phyloP scores from a whole-genome alignment of 2,797 vertebrate species.

The Helicolenus hilgendorfi region DNA sequence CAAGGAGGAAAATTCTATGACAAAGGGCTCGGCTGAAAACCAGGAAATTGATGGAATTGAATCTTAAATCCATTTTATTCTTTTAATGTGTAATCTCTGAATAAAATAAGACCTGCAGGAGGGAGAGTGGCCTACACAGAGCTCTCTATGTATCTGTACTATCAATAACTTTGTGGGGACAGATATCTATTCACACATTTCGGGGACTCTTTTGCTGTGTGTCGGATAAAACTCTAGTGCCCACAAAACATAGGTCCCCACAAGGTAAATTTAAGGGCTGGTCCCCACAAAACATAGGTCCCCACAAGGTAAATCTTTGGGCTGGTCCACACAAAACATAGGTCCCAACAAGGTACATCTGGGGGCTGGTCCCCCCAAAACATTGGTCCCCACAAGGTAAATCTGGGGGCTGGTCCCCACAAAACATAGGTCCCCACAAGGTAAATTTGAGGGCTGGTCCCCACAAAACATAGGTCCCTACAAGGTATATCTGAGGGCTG shows the following conservation, averaged over 20 bases:
- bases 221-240: background rate
- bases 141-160: background rate
- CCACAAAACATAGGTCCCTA: too few relatives aligned
- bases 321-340: background rate
- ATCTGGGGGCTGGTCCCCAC: background rate
- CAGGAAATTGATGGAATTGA: conserved; percentile 27
- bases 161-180: background rate
- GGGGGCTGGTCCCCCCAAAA: background rate
- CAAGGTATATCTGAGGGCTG: too few relatives aligned
- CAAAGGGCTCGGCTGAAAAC: conserved; percentile 1
- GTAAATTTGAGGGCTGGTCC: too few relatives aligned
- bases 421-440: too few relatives aligned
- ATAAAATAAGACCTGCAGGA: background rate
- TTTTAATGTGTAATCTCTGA: conserved; percentile 20
- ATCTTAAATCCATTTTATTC: conserved; percentile 8
- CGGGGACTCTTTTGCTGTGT: background rate
- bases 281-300: too few relatives aligned
- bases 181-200: background rate
- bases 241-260: background rate
- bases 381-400: background rate
- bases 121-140: background rate
- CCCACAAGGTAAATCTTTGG: too few relatives aligned
- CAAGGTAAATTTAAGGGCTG: background rate
- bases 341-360: background rate
- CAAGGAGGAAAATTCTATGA: background rate